Evolutionary conservation across 92 coral and sea anemone genomes (phyloP).

Genomic region (Pocillopora meandrina): DNA sequence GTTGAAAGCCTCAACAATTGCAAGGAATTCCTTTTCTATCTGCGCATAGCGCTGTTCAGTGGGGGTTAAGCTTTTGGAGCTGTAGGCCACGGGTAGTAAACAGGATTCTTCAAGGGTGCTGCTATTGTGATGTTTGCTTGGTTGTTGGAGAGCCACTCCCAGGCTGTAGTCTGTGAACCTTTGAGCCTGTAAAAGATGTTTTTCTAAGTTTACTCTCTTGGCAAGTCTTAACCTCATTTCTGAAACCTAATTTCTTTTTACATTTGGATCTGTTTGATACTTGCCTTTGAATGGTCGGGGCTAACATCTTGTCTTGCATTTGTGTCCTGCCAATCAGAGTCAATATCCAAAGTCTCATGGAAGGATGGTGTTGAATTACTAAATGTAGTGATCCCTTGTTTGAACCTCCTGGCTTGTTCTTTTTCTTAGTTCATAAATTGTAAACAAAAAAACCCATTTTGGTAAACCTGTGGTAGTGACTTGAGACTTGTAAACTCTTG

Average conservation of each 20-base stretch:
- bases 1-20: constrained; percentile 63
- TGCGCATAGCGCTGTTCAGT: constrained; percentile 50
- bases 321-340: too few species aligned
- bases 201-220: too few species aligned
- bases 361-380: too few species aligned
- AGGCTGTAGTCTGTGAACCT: constrained; percentile 7
- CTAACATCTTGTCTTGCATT: too few species aligned
- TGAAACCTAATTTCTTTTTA: too few species aligned
- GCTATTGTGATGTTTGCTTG: constrained; percentile 9
- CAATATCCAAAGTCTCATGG: too few species aligned
- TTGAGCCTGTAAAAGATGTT: too few species aligned
- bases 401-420: too few species aligned
- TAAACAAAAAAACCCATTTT: constrained; percentile 18
- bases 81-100: constrained; percentile 52
- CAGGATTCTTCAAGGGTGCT: constrained; percentile 34
- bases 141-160: constrained; percentile 53
- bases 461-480: constrained; percentile 7
- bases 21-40: constrained; percentile 55
- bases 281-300: too few species aligned
- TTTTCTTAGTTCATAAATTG: not conserved
- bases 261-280: too few species aligned
- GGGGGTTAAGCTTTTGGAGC: constrained; percentile 49
- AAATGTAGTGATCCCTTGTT: too few species aligned
- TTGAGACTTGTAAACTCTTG: constrained; percentile 13
- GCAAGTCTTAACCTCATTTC: too few species aligned